These are phyloP conservation scores for Eristalis intricaria DNA, from an alignment of 2,888 invertebrate species.

Conservation along the genomic window DNA sequence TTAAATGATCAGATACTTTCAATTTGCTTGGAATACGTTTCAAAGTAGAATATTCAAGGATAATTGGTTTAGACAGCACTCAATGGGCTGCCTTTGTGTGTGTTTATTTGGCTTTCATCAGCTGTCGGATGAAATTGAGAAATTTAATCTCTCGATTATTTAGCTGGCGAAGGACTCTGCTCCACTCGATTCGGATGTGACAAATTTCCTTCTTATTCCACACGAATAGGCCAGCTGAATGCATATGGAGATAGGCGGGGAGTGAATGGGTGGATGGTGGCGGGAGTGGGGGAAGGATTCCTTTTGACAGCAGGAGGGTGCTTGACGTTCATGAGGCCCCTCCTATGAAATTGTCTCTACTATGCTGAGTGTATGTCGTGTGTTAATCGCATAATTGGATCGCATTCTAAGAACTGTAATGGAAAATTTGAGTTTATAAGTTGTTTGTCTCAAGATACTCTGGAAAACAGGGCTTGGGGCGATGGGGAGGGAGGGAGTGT, in stretches of 20 bases:
- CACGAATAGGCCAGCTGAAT: conserved; percentile 20
- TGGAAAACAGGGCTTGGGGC: not conserved
- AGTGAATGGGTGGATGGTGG: not conserved
- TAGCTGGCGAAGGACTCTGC: conserved; percentile 14
- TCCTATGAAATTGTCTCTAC: conserved; percentile 13
- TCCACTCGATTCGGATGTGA: conserved; percentile 34
- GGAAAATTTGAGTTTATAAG: conserved; percentile 5
- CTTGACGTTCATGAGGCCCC: not conserved
- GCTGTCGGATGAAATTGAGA: conserved; percentile 13
- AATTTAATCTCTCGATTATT: conserved; percentile 41
- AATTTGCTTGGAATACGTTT: not conserved
- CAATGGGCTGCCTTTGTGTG: conserved; percentile 11
- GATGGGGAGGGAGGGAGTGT: not conserved
- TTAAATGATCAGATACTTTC: conserved; percentile 25
- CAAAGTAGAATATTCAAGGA: conserved; percentile 21
- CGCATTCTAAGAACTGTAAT: not conserved
- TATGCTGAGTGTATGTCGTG: conserved; percentile 1
- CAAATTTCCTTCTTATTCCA: conserved; percentile 44
- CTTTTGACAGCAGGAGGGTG: not conserved
- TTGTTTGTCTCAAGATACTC: not conserved
- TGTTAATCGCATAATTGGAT: conserved; percentile 36
- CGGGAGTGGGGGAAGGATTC: not conserved
- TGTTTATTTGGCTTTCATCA: conserved; percentile 41
- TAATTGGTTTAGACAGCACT: conserved; percentile 29
- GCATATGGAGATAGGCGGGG: conserved; percentile 4